Conservation (phyloP, 1,140 invertebrate species). For the Drosophila nigromelanica region DNA sequence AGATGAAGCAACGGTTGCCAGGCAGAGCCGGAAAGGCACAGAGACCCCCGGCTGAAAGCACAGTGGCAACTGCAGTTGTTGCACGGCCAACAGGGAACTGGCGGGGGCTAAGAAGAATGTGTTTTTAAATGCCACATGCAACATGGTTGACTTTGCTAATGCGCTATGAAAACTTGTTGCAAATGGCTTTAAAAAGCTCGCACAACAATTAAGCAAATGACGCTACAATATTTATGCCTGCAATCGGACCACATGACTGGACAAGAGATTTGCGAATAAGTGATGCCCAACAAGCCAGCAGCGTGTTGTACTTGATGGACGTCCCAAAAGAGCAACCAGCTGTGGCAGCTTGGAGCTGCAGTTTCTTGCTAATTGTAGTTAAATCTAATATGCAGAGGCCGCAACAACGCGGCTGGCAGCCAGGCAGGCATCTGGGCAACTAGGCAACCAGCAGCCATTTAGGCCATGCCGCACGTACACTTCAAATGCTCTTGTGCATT, state of each 20-base stretch:
- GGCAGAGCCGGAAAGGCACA: constrained; percentile 7
- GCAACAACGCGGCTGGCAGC: not conserved
- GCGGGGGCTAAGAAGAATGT: not conserved
- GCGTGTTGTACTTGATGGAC: constrained; percentile 8
- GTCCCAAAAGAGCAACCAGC: constrained; percentile 2
- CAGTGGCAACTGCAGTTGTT: constrained; percentile 2
- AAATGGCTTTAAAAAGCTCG: constrained; percentile 10
- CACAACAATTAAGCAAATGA: constrained; percentile 12
- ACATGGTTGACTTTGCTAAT: constrained; percentile 12
- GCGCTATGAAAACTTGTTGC: constrained; percentile 14
- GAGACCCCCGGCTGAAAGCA: constrained; percentile 12
- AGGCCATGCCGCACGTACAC: constrained; percentile 32
- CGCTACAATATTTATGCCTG: constrained; percentile 24
- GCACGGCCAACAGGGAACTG: not conserved
- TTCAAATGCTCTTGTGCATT: constrained; percentile 9
- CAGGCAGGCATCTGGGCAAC: not conserved
- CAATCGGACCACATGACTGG: not conserved
- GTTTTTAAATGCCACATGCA: constrained; percentile 10
- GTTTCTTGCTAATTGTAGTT: constrained; percentile 61
- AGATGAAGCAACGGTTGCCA: constrained; percentile 29
- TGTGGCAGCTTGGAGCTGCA: constrained; percentile 6
- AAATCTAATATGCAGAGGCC: constrained; percentile 69
- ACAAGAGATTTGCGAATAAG: not conserved
- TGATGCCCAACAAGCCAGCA: not conserved
- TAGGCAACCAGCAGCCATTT: not conserved